phyloP scores from a whole-genome alignment of 1,140 invertebrate species.

The Heliothis virescens region DNA sequence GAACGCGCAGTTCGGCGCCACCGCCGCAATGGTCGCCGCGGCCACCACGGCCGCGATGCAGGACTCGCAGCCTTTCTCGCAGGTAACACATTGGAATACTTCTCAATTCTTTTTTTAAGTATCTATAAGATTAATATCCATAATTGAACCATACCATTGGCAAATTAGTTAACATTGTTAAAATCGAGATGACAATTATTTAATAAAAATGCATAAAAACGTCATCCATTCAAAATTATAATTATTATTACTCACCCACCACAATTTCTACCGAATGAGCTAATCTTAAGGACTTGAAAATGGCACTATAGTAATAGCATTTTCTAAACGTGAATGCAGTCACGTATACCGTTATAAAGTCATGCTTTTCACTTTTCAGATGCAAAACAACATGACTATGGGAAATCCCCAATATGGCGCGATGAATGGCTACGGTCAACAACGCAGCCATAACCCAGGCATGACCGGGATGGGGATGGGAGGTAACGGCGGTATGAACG shows the following conservation, averaged over 20 bases:
- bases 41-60: slow-evolving; percentile 85
- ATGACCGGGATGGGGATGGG: slow-evolving; percentile 89
- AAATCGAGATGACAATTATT: no score
- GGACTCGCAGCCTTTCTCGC: slow-evolving; percentile 86
- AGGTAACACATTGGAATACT: slow-evolving; percentile 78
- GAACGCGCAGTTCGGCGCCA: slow-evolving; percentile 84
- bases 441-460: slow-evolving; percentile 84
- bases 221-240: no score
- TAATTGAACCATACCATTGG: background rate
- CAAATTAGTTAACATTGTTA: no score
- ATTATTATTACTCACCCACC: background rate
- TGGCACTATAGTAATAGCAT: background rate
- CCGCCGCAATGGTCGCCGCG: slow-evolving; percentile 85
- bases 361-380: slow-evolving; percentile 71
- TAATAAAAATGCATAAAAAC: no score
- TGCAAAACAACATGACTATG: slow-evolving; percentile 87
- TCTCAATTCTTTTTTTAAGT: no score
- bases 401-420: slow-evolving; percentile 85
- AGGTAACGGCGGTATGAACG: slow-evolving; percentile 88
- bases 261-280: background rate
- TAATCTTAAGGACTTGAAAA: slow-evolving; percentile 4
- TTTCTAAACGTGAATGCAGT: slow-evolving; percentile 35
- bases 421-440: slow-evolving; percentile 86
- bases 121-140: no score
- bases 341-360: slow-evolving; percentile 43